phyloP scores from a whole-genome alignment of 92 coral and sea anemone species.

The Umimayanthus kanabou region DNA sequence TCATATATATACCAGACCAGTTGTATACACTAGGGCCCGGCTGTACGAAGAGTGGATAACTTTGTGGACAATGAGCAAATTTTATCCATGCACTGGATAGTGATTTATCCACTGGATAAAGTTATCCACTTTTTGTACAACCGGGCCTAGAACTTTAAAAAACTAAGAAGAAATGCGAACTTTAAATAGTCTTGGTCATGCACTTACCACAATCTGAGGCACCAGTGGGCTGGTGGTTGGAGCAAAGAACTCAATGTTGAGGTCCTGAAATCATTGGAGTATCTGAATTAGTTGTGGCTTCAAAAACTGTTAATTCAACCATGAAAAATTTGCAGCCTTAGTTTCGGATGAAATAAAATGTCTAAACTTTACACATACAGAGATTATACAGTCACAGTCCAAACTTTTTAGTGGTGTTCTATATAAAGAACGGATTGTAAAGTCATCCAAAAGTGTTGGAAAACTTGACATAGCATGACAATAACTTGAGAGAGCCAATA shows the following conservation, averaged over 20 bases:
- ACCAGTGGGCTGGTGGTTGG: conserved; percentile 90
- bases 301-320: not conserved
- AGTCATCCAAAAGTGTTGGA: no score
- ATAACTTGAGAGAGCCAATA: no score
- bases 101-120: no score
- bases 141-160: no score
- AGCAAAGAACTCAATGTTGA: conserved; percentile 91
- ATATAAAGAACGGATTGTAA: no score
- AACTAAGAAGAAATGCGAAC: not conserved
- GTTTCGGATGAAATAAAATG: not conserved
- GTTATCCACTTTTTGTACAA: no score
- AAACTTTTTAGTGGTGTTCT: no score
- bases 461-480: no score
- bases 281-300: not conserved
- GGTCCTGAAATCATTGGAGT: conserved; percentile 65
- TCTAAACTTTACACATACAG: not conserved
- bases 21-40: not conserved
- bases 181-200: not conserved
- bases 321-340: not conserved
- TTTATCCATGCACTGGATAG: no score
- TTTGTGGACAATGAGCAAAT: no score
- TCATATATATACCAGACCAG: not conserved
- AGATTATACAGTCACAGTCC: no score
- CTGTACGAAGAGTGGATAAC: no score
- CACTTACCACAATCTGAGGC: conserved; percentile 90